Percentiles rank a stretch among this genome's conserved stretches.
phyloP scores from a whole-genome alignment of 2,113 vertebrate genomes.

The Myocastor coypus region DNA sequence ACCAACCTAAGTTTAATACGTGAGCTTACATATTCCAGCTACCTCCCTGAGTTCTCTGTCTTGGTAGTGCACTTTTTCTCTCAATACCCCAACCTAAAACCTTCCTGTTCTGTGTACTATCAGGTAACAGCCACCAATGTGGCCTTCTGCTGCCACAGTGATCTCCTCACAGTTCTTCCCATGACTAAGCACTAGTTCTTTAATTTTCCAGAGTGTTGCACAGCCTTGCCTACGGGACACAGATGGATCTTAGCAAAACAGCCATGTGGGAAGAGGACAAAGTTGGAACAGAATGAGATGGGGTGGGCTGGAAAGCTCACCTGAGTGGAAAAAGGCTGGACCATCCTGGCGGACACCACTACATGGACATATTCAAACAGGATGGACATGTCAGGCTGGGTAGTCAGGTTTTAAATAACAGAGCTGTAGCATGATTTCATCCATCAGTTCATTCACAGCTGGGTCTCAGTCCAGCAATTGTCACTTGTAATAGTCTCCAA shows the following conservation, averaged over 20 bases:
- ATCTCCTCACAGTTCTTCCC: not conserved
- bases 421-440: not conserved
- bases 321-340: not conserved
- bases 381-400: not conserved
- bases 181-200: not conserved
- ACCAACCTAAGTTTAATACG: not conserved
- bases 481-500: not conserved
- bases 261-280: not conserved
- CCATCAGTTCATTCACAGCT: not conserved
- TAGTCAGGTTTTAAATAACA: not conserved
- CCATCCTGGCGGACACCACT: not conserved
- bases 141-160: not conserved
- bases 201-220: not conserved
- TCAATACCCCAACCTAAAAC: not conserved
- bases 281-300: too few species aligned
- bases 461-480: not conserved
- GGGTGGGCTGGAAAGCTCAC: not conserved
- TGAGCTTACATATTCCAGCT: not conserved
- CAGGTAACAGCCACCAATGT: not conserved
- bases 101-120: too few species aligned
- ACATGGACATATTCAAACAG: not conserved
- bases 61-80: not conserved
- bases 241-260: not conserved
- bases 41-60: not conserved
- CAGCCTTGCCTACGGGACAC: not conserved